Base-by-base conservation (phyloP, 1,140 invertebrate genomes). In the Chlorops oryzae region DNA sequence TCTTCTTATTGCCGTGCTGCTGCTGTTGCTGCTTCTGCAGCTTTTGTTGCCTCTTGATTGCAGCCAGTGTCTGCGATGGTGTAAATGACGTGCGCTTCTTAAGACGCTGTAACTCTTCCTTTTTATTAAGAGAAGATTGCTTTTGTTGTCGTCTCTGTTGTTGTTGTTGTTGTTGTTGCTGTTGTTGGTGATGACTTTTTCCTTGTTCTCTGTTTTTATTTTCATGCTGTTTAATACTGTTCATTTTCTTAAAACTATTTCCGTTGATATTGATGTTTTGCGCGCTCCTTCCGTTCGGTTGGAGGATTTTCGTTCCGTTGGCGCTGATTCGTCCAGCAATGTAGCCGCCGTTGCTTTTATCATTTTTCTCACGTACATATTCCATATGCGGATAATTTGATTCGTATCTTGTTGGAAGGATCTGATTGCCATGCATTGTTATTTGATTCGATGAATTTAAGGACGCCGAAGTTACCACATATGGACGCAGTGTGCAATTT, bases 401-500 rank as follows among this genome's bases (percentile, higher is more conserved):
- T 57, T 68, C 67, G 55, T 65, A 63, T 57, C 62, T 65, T 60
- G 64, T 63, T 60, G 61, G 63, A 59, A 65, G 43, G 57, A 71
- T 64, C 62, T 70, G 67, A 70, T 70, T 70, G 63, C 58, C 59
- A 44, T 70, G 64, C 59, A 70, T 70, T 70, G 67, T 70, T 60
- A 67, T 68, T 58, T 67, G 63, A 65, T 72, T 72, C 56, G 70
- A 70, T 59, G 69, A 72, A 60, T 72, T 72, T 54, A 71, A 55
- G 47, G 65, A 70, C 18, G 66, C 65, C 25, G 65, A 70, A 56
- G 68, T 68, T 49, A 66, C 65, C 49, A 72, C 67, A 60, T 72
- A 72, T 45, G 70, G 70, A 55, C 84, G 81, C 18, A 88, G 75
- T 5, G 89, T 90, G 74, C 90, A 94, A 71, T 92, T 93, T 15